Evolutionary conservation across 1,140 invertebrate species (phyloP).

Genomic region (Drosophila murphyi): DNA sequence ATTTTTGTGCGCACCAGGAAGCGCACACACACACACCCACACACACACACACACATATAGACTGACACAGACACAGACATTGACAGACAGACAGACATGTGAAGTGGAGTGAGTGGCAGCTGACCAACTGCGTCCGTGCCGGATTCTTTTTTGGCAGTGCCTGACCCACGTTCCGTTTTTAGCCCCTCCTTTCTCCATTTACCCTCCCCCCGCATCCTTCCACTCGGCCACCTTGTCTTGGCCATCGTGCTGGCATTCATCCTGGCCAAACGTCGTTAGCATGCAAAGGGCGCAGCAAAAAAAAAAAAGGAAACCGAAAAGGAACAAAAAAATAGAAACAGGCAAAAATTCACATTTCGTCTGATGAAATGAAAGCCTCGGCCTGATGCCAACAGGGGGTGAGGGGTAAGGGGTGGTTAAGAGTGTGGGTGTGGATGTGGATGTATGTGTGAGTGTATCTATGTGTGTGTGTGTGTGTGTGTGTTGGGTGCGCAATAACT

Average conservation of each 20-base stretch:
- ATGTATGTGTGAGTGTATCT: neutral
- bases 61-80: neutral
- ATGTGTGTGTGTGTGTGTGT: conserved; percentile 5
- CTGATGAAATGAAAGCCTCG: conserved; percentile 78
- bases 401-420: neutral
- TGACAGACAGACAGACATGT: conserved; percentile 22
- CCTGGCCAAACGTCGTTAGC: conserved; percentile 52
- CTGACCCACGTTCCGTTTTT: conserved; percentile 20
- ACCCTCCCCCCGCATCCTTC: neutral
- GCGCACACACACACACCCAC: conserved; percentile 20
- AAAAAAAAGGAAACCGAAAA: neutral
- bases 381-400: conserved; percentile 43
- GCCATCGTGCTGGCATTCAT: conserved; percentile 41
- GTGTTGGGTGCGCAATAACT: conserved; percentile 70
- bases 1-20: conserved; percentile 59
- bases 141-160: conserved; percentile 73
- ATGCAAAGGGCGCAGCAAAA: conserved; percentile 53
- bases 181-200: too few species aligned
- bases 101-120: conserved; percentile 54
- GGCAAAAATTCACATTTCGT: conserved; percentile 64
- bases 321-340: neutral
- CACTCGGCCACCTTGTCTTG: neutral
- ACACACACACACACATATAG: conserved; percentile 14
- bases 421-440: too few species aligned
- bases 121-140: conserved; percentile 76